Conservation (phyloP, 1,140 invertebrate genomes). For the Pachyrhynchus sulphureomaculatus region DNA sequence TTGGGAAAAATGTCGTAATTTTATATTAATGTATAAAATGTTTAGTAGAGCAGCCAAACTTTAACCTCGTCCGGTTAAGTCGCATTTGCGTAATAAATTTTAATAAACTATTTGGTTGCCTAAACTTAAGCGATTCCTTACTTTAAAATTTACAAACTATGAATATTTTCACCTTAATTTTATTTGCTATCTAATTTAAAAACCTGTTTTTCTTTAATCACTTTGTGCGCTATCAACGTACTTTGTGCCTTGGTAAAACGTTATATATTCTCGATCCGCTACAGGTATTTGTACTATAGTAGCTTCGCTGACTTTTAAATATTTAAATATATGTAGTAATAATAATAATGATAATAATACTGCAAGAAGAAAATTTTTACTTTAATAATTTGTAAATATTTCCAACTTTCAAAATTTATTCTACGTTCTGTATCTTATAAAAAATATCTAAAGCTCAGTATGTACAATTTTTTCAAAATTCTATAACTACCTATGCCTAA, state of each 20-base stretch:
- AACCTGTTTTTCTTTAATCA: conserved; percentile 18
- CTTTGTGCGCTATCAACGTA: conserved; percentile 13
- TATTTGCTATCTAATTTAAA: conserved; percentile 23
- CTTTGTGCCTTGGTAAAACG: conserved; percentile 17
- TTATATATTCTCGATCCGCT: neutral
- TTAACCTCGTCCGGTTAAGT: neutral
- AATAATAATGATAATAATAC: conserved; percentile 9
- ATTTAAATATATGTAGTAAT: neutral
- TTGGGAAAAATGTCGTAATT: conserved; percentile 10
- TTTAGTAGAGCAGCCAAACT: neutral
- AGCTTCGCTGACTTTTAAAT: conserved; percentile 10
- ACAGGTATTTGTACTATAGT: conserved; percentile 26
- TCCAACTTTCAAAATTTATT: conserved; percentile 25
- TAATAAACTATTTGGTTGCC: conserved; percentile 18
- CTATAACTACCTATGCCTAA: conserved; percentile 13
- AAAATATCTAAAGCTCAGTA: conserved; percentile 33
- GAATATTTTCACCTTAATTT: conserved; percentile 15
- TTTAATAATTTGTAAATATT: conserved; percentile 11
- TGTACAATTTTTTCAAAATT: conserved; percentile 16
- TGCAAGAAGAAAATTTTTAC: conserved; percentile 6
- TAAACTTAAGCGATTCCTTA: conserved; percentile 25
- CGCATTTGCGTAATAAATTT: neutral
- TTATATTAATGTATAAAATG: neutral
- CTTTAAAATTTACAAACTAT: conserved; percentile 22
- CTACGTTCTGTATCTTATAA: conserved; percentile 24